Evolutionary conservation across 2,888 invertebrate genomes (phyloP), one percentile per base, ranked within the genome.

Genomic region (Lycia hirtaria): DNA sequence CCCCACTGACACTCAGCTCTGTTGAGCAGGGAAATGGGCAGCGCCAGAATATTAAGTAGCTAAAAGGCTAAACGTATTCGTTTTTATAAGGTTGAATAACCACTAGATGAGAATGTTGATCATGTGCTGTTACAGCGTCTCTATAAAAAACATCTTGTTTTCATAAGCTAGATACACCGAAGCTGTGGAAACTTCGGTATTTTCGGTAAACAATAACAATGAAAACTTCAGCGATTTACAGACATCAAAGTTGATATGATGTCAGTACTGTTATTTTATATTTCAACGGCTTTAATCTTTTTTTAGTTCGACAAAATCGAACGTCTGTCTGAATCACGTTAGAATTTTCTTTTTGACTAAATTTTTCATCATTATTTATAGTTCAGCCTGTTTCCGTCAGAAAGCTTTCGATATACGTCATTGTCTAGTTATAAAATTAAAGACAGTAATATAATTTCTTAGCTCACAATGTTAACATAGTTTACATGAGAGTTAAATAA

Each of bases 91-190:
- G n/a, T 38, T 20, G 7, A 4, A 14, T n/a, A 20, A 38, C 10
- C 20, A 20, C n/a, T 10, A 19, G 2, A 2, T 20, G 20, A 20
- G n/a, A 9, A 32, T 3, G 4, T 32, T 14, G 4, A 32, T 12
- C 12, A 32, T 12, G 32, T 32, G 12, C 1, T 10, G 1, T 7
- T 15, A 20, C 10, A 20, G 38, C 30, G 22, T 30, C 15, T 33
- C 26, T 44, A 28, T 17, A 10, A 51, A 51, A 40, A 47, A 47
- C 53, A 47, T 47, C 47, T 54, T 53, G 17, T 45, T 45, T 26
- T 26, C 30, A 15, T 10, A 28, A n/a, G 37, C 15, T 32, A 20
- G 14, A 12, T 30, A 26, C 43, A 33, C 28, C 12, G n/a, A n/a
- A n/a, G n/a, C n/a, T n/a, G n/a, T n/a, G n/a, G n/a, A n/a, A n/a